Base-by-base conservation (phyloP, 2,888 invertebrate species). In the Girardia tigrina region DNA sequence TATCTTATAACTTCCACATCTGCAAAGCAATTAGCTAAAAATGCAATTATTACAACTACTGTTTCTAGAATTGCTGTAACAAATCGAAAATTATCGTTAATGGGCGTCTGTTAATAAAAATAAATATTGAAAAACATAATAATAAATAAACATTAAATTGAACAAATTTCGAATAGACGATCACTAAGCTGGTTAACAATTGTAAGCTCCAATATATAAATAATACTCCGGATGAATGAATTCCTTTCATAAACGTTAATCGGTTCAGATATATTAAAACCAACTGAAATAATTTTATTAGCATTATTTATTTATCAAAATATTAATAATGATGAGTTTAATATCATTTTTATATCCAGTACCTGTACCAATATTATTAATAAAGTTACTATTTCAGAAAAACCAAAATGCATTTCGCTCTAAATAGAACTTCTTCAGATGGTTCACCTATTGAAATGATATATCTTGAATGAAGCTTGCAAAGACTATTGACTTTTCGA, bases 191-290 rank as follows among this genome's bases (percentile, higher is more conserved):
- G 4, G 29, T 23, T 6, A 72, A 2, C 20, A 75, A 71, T 26
- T 75, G 28, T 26, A 71, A 4, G 26, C 69, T 70, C 75, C 75
- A 75, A 70, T 70, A 75, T 28, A 56, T 29, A 28, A 72, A 75
- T n/a, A 75, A 26, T 29, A 71, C 28, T 26, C 75, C 75, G 14
- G 75, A 75, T 8, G 75, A 75, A 23, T 75, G 75, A 26, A 75
- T 73, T 29, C 75, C 75, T 71, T 75, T 75, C 6, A 27, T 4
- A 71, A 26, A 75, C 29, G 69, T 70, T 8, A 75, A 36, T 71
- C 75, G 70, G 26, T 70, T 75, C 2, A 75, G 6, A 23, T 74
- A 74, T 28, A 74, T 56, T 1, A 56, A 23, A 6, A 74, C 1
- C 1, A 56, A 14, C 74, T 74, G 28, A 26, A 74, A 27, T 20